A percentile compares a stretch with the other conserved stretches of the same genome.
Evolutionary conservation across 64 coral and sea anemone genomes (phyloP).

Genomic region (Stichodactyla mertensii): DNA sequence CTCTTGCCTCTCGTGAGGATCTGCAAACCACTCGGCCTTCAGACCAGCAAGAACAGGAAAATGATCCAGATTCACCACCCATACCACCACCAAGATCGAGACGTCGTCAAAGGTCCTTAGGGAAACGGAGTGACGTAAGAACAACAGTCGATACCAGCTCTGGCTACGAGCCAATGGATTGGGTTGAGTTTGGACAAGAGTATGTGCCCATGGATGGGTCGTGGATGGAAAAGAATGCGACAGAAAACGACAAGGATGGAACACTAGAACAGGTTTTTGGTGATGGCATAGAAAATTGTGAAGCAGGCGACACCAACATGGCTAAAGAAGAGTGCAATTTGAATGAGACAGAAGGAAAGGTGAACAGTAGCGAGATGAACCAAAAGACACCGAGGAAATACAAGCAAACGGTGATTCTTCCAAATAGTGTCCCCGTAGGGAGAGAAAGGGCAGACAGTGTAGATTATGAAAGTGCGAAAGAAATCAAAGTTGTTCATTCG

Average conservation of each 20-base stretch:
- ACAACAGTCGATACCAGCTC: background rate
- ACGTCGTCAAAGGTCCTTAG: background rate
- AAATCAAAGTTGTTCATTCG: background rate
- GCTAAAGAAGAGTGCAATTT: background rate
- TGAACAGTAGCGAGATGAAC: background rate
- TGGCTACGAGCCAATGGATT: conserved; percentile 4
- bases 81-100: background rate
- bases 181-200: background rate
- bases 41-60: background rate
- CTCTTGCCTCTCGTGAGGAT: background rate
- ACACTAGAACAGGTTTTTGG: background rate
- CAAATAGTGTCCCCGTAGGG: background rate
- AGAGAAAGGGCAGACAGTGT: background rate
- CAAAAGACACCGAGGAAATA: background rate
- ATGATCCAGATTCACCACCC: background rate
- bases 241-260: background rate
- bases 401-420: background rate
- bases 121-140: background rate
- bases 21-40: background rate
- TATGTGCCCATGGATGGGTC: background rate
- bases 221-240: background rate
- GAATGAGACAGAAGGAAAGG: background rate
- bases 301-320: background rate
- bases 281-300: background rate
- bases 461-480: background rate